phyloP scores from a whole-genome alignment of 2,888 invertebrate species.

The Epirrhoe tristata region DNA sequence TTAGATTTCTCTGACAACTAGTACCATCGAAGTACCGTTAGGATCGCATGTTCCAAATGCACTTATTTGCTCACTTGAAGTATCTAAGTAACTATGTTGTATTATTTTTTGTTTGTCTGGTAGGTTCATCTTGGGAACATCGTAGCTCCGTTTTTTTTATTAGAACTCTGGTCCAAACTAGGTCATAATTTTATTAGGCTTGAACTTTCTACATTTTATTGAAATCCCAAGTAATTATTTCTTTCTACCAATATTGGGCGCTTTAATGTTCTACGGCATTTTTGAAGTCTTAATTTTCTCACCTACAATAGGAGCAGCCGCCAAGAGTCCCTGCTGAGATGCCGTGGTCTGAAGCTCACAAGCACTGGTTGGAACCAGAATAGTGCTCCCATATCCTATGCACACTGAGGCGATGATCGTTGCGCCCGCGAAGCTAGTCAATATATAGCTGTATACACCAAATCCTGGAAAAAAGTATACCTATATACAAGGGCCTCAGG shows the following conservation, averaged over 20 bases:
- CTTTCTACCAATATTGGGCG: no score
- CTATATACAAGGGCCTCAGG: neutral
- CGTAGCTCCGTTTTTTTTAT: no score
- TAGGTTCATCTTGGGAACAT: no score
- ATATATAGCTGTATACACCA: constrained; percentile 61
- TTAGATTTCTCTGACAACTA: no score
- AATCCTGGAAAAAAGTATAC: constrained; percentile 16
- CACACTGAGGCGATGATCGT: constrained; percentile 63
- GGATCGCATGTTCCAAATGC: neutral
- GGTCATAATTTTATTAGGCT: no score
- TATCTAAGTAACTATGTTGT: neutral
- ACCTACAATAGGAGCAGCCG: constrained; percentile 59
- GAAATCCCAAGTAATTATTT: no score
- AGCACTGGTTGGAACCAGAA: constrained; percentile 70
- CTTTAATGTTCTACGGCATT: no score
- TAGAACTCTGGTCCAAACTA: no score
- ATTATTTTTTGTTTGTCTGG: no score
- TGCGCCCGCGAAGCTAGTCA: constrained; percentile 54
- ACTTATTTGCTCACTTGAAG: neutral
- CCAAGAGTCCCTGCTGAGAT: constrained; percentile 66
- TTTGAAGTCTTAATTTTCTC: constrained; percentile 20
- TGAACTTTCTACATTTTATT: no score
- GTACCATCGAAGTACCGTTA: no score
- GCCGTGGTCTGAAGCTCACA: constrained; percentile 70
- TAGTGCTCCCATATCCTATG: constrained; percentile 62